Evolutionary conservation across 2,888 invertebrate genomes (phyloP), one percentile per base, ranked within the genome.

Genomic region (Mellilla xanthometata): DNA sequence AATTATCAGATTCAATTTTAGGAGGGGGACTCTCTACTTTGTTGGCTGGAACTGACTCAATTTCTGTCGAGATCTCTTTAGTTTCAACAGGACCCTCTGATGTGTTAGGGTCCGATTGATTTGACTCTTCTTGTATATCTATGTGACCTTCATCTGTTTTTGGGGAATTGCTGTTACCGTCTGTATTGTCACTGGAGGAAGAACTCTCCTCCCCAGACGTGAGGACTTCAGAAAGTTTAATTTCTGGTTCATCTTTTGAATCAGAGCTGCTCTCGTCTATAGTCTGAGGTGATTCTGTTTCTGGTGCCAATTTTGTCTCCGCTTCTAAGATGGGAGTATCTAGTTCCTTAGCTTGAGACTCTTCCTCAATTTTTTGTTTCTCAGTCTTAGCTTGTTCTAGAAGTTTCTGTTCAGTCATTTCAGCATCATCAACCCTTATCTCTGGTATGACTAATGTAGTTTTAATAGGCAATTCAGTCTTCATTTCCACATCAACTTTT

Each of bases 171-270:
- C 88, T 87, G 48, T 83, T 88, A 1, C 81, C 81, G 70, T 87
- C 86, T 44, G 81, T 87, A 39, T 85, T 87, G 39, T 87, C 89
- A 71, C 86, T 87, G 7, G 86, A 86, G 22, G 85, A 85, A 12
- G 86, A 88, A 56, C 84, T 88, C 55, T 87, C 87, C 56, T 88
- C 89, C 64, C 84, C 87, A 24, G 87, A 84, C 29, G 81, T 80
- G 31, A 73, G 78, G 1, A 82, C 73, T 64, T 88, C 87, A 43
- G 78, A 73, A 9, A 71, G 65, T 62, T 85, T 85, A 8, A 68
- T 58, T 30, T 88, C 86, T 44, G 57, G 38, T 28, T 82, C 81
- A 47, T 85, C 84, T 65, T 85, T 85, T n/a, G 81, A 78, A 56
- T 84, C 83, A 12, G 82, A 79, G 60, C 80, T 84, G 52, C 70